Evolutionary conservation across 2,113 vertebrate genomes (phyloP), one percentile per base, ranked within the genome.

Genomic region (Semnornis frantzii): DNA sequence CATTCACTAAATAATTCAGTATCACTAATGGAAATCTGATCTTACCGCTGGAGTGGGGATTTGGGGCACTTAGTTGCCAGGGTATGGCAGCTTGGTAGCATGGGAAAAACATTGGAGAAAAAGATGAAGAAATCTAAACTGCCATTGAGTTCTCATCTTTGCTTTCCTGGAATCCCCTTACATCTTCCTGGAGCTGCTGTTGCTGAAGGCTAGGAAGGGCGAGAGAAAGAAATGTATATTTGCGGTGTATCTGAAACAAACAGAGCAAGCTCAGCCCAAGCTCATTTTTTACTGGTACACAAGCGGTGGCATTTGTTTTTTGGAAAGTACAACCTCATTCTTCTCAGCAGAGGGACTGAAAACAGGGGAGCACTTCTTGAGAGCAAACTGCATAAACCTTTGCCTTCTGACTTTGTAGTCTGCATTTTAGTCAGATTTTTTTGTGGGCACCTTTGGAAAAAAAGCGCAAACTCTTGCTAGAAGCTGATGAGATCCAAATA

Each of bases 1-100:
- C 85, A 91, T 92, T 90, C 91, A 95, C 94, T 98, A 98, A 98
- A 98, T 98, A 98, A 98, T 98, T 98, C 94, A 98, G 80, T 75
- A 90, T 89, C 80, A 63, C 93, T 98, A 98, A 98, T 97, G 98
- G 98, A 96, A 97, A 97, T 94, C 73, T 92, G 97, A 97, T 89
- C 85, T 89, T 60, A 86, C 92, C 0, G 1, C 54, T 24, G 69
- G 62, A 85, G 55, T 23, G 8, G n/a, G 83, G 73, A 73, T 82
- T 78, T 13, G 42, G 75, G 87, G 91, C 92, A 95, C 86, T 95
- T 76, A 58, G 34, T 83, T 90, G 90, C 77, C 75, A 63, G 63
- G 46, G 48, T 63, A 59, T 95, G 90, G 81, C 89, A 93, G 84
- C 94, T 97, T 92, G 94, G 92, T 91, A 93, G 77, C 93, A 96